Base-by-base conservation (phyloP, 1,140 invertebrate species). In the Riptortus pedestris region DNA sequence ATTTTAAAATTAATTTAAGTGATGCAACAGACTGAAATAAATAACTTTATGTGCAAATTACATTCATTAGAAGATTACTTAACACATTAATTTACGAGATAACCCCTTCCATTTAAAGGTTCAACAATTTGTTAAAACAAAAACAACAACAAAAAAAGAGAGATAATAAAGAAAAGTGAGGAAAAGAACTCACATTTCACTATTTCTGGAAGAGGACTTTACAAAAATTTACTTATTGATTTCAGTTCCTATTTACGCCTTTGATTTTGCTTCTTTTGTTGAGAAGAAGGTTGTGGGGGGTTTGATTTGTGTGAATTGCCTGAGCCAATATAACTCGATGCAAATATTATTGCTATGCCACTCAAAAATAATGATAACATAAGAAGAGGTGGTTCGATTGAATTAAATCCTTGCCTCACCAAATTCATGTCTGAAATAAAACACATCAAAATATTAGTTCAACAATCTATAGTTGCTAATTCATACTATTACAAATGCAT, bases 371-470 rank as follows among this genome's bases (percentile, higher is more conserved):
- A 43, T n/a, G 65, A 66, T 11, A 66, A 24, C 24, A 66, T 57
- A 20, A 66, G 60, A 4, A 62, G 38, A 28, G 33, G 27, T 18
- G 65, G 65, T 9, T 66, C 65, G 33, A 66, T 29, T 28, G 20
- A 24, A 2, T 26, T 26, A 52, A 61, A 66, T 27, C 31, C 43
- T 29, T 38, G 26, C 43, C 65, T 47, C 14, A 66, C 24, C 5
- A 52, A 48, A 24, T 60, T 62, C 60, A 66, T 47, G n/a, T 29
- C 65, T 66, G 60, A 57, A 62, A 66, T 38, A 62, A 55, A 16
- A 28, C 2, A 55, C 22, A 22, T 62, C n/a, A 22, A 0, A 26
- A 27, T 48, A 12, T 22, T 33, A 20, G 18, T 2, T 60, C 38
- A 31, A n/a, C n/a, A n/a, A n/a, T n/a, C 9, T 16, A 51, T 22